Base-by-base conservation (phyloP, 2,888 invertebrate species). In the Chalcosyrphus nemorum region DNA sequence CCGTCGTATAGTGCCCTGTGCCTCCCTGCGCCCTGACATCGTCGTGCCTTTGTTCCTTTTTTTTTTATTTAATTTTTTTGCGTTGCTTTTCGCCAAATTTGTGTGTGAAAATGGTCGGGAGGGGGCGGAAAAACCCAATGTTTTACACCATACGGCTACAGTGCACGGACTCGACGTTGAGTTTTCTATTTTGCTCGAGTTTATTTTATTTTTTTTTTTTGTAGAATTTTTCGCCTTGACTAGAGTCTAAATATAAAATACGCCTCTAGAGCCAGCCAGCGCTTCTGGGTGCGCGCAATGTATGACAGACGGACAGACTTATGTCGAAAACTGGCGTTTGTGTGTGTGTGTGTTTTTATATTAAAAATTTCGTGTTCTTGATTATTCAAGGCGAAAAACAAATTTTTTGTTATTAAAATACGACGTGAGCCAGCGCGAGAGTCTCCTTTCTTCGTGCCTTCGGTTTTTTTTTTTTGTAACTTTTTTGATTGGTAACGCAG, bases 351-450 rank as follows among this genome's bases (percentile, higher is more conserved):
- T 77, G 66, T 82, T 82, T 82, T n/a, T n/a, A n/a, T n/a, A 72
- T 54, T 77, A 68, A 81, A 71, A 81, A 57, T n/a, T n/a, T n/a
- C n/a, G n/a, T 76, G 81, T 71, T 77, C 59, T 82, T 66, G 81
- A 81, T 81, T 71, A 63, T 76, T 82, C 81, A 82, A 82, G 81
- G 81, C 77, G 54, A 82, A 71, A 17, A 66, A 24, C n/a, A n/a
- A n/a, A n/a, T n/a, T n/a, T 71, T 59, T 82, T 82, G 72, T 82
- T 81, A 82, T 82, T 82, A 82, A n/a, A n/a, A 82, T 82, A 82
- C 77, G 77, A 82, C 77, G 66, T 75, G 75, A 76, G 52, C 45
- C 76, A 76, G 76, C 59, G 21, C 63, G 59, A 15, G 17, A 56
- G 27, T 32, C 27, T 61, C 50, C 24, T 24, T 54, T 65, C 38